These are phyloP conservation scores for Hirtodrosophila trivittata DNA, from an alignment of 2,888 invertebrate genomes.

Conservation along the genomic window DNA sequence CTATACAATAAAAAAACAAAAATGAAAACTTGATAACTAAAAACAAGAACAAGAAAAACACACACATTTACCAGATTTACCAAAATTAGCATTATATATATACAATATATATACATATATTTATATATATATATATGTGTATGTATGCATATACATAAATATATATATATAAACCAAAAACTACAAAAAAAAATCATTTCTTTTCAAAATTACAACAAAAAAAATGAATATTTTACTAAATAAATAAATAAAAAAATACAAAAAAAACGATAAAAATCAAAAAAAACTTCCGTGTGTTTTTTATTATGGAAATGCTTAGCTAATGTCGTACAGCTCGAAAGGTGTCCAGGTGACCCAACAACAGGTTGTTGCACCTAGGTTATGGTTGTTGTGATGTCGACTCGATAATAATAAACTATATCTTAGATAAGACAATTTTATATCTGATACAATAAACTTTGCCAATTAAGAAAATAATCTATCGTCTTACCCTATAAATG, in stretches of 20 bases:
- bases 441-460: neutral
- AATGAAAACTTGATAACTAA: slow-evolving; percentile 31
- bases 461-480: neutral
- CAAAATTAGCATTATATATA: slow-evolving; percentile 61
- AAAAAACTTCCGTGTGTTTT: slow-evolving; percentile 1
- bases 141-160: slow-evolving; percentile 42
- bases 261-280: slow-evolving; percentile 67
- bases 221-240: slow-evolving; percentile 77
- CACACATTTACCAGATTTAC: slow-evolving; percentile 60
- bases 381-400: neutral
- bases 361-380: slow-evolving; percentile 2
- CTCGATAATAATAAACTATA: neutral
- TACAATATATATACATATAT: slow-evolving; percentile 30
- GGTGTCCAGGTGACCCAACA: too few relatives aligned
- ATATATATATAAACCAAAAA: too few relatives aligned
- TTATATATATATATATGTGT: slow-evolving; percentile 9
- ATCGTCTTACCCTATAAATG: neutral
- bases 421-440: too few relatives aligned
- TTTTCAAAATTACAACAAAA: slow-evolving; percentile 57
- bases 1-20: slow-evolving; percentile 62
- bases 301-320: slow-evolving; percentile 2
- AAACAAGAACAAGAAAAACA: slow-evolving; percentile 30
- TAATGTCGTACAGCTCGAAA: too few relatives aligned
- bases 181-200: slow-evolving; percentile 54
- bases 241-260: slow-evolving; percentile 65